These are phyloP conservation scores for Peromyscus aztecus DNA, from an alignment of 2,797 vertebrate genomes.

Conservation along the genomic window DNA sequence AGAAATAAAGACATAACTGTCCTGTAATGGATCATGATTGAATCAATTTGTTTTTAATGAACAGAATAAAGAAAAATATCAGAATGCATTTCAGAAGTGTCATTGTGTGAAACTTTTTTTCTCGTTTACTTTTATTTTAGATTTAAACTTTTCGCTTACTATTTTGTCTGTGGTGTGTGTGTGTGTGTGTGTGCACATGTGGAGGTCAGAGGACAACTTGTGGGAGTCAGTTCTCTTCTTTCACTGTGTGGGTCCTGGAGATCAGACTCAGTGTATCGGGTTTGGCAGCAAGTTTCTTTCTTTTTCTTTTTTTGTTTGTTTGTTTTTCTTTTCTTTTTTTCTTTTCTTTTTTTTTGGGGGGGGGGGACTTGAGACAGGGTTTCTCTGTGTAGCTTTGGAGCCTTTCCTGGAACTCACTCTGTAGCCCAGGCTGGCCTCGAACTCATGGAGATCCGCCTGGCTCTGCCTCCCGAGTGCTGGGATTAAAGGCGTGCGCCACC, in stretches of 20 bases:
- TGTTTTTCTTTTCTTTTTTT: rapidly evolving
- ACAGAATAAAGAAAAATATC: not conserved
- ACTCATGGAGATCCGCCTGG: not conserved
- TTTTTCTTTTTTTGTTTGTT: no score
- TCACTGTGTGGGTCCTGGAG: not conserved
- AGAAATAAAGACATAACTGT: not conserved
- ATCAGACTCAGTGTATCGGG: not conserved
- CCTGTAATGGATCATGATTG: not conserved
- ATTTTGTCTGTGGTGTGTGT: not conserved
- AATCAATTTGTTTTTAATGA: not conserved
- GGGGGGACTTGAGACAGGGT: not conserved
- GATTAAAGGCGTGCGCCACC: not conserved
- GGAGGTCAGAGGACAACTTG: not conserved
- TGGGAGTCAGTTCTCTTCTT: not conserved
- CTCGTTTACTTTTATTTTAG: not conserved
- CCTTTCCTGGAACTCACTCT: not conserved
- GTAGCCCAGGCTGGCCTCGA: not conserved
- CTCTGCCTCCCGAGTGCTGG: not conserved
- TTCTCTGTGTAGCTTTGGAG: not conserved
- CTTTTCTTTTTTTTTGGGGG: not conserved
- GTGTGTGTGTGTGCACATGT: not conserved
- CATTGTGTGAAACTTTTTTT: not conserved
- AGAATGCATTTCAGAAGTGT: not conserved
- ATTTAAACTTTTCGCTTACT: not conserved
- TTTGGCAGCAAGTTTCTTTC: not conserved